Evolutionary conservation across 35 echinoderm and acorn worm species (phyloP), one percentile per base, ranked within the genome.

Genomic region (Stichopus chloronotus): DNA sequence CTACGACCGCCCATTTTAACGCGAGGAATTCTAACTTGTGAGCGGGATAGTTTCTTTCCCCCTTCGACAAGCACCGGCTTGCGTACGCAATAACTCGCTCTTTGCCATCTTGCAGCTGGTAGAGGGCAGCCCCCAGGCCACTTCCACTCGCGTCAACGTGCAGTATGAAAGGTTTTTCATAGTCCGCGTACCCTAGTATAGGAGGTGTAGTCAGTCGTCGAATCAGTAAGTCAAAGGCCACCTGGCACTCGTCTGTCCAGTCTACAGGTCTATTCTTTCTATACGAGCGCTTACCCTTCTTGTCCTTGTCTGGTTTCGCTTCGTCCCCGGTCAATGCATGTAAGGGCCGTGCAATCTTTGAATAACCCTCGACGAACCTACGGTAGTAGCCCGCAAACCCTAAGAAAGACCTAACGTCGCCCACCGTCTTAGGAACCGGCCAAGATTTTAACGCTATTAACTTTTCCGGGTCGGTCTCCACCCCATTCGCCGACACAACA

Each of bases 321-420:
- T 52, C 86, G 3, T 43, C 86, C 53, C 79, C 78, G 12, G 90
- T 90, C 17, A 96, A 59, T 20, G 52, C 19, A 74, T 96, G 93
- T 52, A 96, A 74, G 2, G 95, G 93, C 19, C 71, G 55, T 2
- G 85, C 93, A 58, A 96, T 94, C 58, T 87, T 92, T 5, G 95
- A 86, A 69, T 92, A 96, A 0, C 93, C 90, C 13, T 83, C 11
- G 8, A 96, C 85, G 54, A 96, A 96, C 5, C 95, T 19, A n/a
- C 93, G 54, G 88, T 96, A 96, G 60, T 87, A 96, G 12, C 93
- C 93, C 2, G 90, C 78, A 19, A n/a, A 96, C 52, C 93, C 92
- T 11, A 97, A 80, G 60, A 97, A 97, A 11, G 85, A 92, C 53
- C 94, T 11, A 4, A 95, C 21, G 8, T 97, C 93, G 57, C 58